Percentiles rank a stretch among this genome's conserved stretches.
Conservation (phyloP, 2,888 invertebrate genomes). For the Scaptomyza reducta region DNA sequence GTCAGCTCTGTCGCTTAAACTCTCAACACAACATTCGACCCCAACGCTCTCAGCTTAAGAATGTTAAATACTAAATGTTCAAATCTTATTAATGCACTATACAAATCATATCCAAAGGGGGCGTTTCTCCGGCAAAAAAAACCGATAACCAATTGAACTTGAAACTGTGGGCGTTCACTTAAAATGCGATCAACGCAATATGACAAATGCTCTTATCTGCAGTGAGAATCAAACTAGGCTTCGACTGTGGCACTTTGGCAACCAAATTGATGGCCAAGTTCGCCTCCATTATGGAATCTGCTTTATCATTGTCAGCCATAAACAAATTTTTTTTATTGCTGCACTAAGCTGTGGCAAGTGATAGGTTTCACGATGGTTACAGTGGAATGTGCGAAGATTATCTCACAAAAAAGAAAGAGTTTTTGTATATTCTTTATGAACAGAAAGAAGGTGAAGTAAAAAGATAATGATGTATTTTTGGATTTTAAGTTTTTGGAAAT, state of each 20-base stretch:
- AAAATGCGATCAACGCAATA: conserved; percentile 5
- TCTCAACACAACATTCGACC: conserved; percentile 37
- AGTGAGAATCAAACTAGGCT: conserved; percentile 8
- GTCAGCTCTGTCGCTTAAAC: conserved; percentile 62
- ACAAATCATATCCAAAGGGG: conserved; percentile 45
- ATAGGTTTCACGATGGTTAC: neutral
- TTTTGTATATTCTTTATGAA: too few relatives aligned
- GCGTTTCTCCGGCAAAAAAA: conserved; percentile 32
- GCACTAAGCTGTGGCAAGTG: conserved; percentile 1
- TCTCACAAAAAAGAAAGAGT: too few relatives aligned
- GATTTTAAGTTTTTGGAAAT: too few relatives aligned
- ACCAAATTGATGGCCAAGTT: conserved; percentile 28
- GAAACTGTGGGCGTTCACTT: conserved; percentile 40
- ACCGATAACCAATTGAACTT: conserved; percentile 47
- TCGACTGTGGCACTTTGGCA: conserved; percentile 4
- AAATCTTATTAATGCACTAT: conserved; percentile 58
- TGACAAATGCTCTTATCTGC: conserved; percentile 19
- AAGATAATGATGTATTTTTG: too few relatives aligned
- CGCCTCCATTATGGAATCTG: conserved; percentile 57
- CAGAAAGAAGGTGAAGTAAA: too few relatives aligned
- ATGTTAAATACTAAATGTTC: conserved; percentile 40
- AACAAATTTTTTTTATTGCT: conserved; percentile 59
- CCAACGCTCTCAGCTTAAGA: conserved; percentile 27
- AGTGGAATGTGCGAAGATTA: neutral
- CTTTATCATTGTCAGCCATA: conserved; percentile 69